Base-by-base conservation (phyloP, 2,888 invertebrate genomes). In the Chrysolina oricalcia region DNA sequence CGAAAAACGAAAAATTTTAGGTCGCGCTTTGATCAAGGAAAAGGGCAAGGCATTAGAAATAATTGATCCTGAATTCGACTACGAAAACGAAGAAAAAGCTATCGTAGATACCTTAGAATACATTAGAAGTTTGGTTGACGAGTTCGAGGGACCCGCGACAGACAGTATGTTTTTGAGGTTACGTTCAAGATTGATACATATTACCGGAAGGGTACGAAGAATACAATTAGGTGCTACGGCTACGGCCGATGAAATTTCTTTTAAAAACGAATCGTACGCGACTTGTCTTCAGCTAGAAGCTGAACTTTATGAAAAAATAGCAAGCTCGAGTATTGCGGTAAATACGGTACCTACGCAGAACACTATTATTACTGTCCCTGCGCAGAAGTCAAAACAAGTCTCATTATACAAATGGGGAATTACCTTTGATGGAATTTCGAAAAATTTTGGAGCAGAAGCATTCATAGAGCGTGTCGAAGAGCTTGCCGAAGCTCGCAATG, bases 1-100 rank as follows among this genome's bases (percentile, higher is more conserved):
- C 2, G 71, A 71, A 27, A 64, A 65, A 23, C 15, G 56, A 50
- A 71, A 71, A 19, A 71, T 71, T 64, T 41, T 53, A 5, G 64
- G 71, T 35, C 62, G 50, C 6, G n/a, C 40, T n/a, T 40, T 71
- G 6, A 15, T n/a, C 15, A 65, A 65, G 35, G 65, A 65, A 21
- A 17, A 17, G 0, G 64, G 65, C 6, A 21, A 50, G 17, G 11
- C 64, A 35, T 17, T 71, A 4, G 40, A 53, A 3, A 64, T 53
- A n/a, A 23, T 6, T 8, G 56, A 70, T 62, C 62, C 70, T 1
- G 53, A 71, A 6, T 71, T 41, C 13, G 21, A 64, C n/a, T 71
- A 46, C 15, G 27, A 27, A n/a, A 46, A 41, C 0, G 50, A 64
- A 17, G 46, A 19, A 8, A 13, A 21, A n/a, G 48, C 63, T 17